Conservation (phyloP, 92 coral and sea anemone species). For the Zoanthus gigantus region DNA sequence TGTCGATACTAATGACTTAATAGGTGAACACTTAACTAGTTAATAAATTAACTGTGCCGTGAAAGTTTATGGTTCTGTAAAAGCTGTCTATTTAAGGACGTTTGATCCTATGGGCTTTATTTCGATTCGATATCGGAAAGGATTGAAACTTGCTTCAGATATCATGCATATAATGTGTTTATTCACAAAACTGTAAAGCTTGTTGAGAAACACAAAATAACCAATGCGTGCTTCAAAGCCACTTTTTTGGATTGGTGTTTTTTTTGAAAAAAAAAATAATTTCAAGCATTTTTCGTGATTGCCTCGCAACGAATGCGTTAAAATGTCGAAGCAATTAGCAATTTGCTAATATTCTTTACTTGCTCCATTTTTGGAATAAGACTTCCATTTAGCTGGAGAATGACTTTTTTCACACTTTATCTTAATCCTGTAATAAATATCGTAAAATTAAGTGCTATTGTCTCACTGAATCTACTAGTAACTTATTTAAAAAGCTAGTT, state of each 20-base stretch:
- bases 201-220: too few species aligned
- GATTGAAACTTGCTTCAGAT: too few species aligned
- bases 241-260: too few species aligned
- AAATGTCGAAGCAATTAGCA: neutral
- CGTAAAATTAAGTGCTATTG: neutral
- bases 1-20: neutral
- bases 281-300: neutral
- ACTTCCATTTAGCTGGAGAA: neutral
- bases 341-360: neutral
- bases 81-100: neutral
- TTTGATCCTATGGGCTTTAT: neutral
- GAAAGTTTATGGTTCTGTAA: neutral
- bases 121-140: too few species aligned
- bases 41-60: neutral
- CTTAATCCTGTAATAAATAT: neutral
- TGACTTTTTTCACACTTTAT: neutral
- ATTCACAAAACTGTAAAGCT: too few species aligned
- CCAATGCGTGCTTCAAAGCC: too few species aligned
- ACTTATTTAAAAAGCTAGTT: neutral
- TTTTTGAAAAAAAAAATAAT: too few species aligned
- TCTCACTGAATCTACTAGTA: neutral
- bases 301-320: neutral
- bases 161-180: too few species aligned
- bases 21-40: neutral
- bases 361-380: slow-evolving; percentile 2